Percentiles rank a stretch among this genome's conserved stretches.
These are phyloP conservation scores for Plebejus melissa DNA, from an alignment of 2,888 invertebrate species.

Conservation along the genomic window DNA sequence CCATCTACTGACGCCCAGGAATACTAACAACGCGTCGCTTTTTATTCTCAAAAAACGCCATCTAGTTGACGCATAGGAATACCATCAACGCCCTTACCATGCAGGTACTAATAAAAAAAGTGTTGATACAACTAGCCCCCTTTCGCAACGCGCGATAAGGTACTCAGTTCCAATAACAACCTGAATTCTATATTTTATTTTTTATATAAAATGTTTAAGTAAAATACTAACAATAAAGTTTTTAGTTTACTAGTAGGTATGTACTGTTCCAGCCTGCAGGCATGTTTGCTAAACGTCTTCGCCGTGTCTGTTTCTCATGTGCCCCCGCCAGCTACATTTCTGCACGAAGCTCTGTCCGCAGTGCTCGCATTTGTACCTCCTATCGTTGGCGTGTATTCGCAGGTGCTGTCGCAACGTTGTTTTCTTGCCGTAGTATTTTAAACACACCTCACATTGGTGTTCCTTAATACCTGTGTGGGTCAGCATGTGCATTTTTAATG, in stretches of 20 bases:
- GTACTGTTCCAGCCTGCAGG: not conserved
- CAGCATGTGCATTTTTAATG: slow-evolving; percentile 54
- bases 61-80: no score
- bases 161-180: not conserved
- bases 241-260: not conserved
- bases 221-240: not conserved
- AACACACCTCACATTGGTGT: slow-evolving; percentile 45
- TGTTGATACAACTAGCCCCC: no score
- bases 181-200: not conserved
- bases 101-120: no score
- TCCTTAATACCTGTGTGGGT: slow-evolving; percentile 54
- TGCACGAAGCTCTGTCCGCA: slow-evolving; percentile 46
- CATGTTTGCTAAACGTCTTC: slow-evolving; percentile 34
- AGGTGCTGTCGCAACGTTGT: slow-evolving; percentile 47
- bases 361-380: slow-evolving; percentile 44
- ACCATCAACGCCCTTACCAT: no score
- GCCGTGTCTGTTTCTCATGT: slow-evolving; percentile 43
- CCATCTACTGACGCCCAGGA: no score
- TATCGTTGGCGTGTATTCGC: slow-evolving; percentile 47
- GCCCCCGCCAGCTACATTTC: slow-evolving; percentile 46
- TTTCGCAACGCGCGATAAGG: no score
- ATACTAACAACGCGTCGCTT: no score
- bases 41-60: no score
- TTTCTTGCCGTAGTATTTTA: slow-evolving; percentile 42
- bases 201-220: not conserved